Conservation (phyloP, 2,113 vertebrate genomes). For the Leucopternis melanops region DNA sequence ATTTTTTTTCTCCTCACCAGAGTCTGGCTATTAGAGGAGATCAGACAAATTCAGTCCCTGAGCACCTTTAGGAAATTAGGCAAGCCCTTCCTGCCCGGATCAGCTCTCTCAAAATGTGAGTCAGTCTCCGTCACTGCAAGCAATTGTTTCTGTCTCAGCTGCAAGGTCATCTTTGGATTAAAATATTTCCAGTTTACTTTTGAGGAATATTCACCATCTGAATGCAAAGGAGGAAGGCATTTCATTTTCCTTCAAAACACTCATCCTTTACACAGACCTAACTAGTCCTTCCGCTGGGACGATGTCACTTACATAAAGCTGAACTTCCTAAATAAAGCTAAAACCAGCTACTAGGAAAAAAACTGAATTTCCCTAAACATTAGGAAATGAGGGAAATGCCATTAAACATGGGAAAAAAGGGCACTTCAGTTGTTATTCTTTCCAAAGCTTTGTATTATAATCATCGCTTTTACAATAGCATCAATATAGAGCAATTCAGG, state of each 20-base stretch:
- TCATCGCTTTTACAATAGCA: neutral
- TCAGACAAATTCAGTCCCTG: neutral
- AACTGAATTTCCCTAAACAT: neutral
- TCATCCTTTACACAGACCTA: neutral
- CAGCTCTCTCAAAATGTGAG: neutral
- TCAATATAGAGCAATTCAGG: neutral
- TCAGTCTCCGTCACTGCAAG: neutral
- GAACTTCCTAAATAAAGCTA: neutral
- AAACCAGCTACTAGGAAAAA: neutral
- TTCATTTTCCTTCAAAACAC: neutral
- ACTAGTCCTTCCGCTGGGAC: neutral
- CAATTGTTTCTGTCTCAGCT: neutral
- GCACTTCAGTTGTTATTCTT: neutral
- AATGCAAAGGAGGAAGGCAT: neutral
- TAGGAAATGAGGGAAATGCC: neutral
- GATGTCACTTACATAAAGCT: neutral
- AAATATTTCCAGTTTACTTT: constrained; percentile 13
- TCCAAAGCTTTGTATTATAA: neutral
- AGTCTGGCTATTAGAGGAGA: neutral
- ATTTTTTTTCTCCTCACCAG: neutral
- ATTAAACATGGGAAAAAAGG: neutral
- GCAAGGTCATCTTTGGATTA: constrained; percentile 27
- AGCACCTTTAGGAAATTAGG: neutral
- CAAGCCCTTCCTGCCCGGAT: neutral
- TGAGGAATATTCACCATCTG: neutral